phyloP scores from a whole-genome alignment of 2,113 vertebrate genomes.

The Crotalus tigris region DNA sequence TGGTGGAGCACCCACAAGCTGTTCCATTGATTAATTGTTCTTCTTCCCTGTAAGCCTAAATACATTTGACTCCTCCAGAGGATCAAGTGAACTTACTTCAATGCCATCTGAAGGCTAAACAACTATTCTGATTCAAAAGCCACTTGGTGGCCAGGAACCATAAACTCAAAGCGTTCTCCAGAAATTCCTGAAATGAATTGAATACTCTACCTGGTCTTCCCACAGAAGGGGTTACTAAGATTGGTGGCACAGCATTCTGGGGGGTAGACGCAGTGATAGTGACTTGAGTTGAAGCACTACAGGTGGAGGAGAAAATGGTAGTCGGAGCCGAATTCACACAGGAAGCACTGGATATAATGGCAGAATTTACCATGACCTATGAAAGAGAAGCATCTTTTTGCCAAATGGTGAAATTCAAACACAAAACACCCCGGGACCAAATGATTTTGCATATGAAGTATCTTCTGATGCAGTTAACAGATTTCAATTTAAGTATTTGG shows the following conservation, averaged over 20 bases:
- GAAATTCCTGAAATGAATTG: background rate
- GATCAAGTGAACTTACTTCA: background rate
- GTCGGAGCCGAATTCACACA: constrained; percentile 69
- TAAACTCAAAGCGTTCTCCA: background rate
- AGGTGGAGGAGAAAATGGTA: constrained; percentile 74
- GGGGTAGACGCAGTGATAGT: constrained; percentile 66
- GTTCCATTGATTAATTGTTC: background rate
- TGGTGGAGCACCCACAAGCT: background rate
- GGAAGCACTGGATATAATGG: constrained; percentile 72
- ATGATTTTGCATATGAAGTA: background rate
- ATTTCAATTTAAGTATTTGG: background rate
- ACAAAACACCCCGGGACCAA: background rate
- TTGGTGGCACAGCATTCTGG: constrained; percentile 66
- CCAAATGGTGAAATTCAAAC: background rate
- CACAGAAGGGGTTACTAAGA: constrained; percentile 65
- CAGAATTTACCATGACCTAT: constrained; percentile 80
- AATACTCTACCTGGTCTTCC: constrained; percentile 73
- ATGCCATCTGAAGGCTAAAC: background rate
- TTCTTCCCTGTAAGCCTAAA: background rate
- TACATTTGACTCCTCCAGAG: background rate
- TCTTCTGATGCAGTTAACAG: background rate
- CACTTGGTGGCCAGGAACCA: no score
- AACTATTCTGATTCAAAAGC: background rate
- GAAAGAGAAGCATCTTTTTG: constrained; percentile 13
- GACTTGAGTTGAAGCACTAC: constrained; percentile 68